phyloP scores from a whole-genome alignment of 2,113 vertebrate species.

The Dunckerocampus dactyliophorus region DNA sequence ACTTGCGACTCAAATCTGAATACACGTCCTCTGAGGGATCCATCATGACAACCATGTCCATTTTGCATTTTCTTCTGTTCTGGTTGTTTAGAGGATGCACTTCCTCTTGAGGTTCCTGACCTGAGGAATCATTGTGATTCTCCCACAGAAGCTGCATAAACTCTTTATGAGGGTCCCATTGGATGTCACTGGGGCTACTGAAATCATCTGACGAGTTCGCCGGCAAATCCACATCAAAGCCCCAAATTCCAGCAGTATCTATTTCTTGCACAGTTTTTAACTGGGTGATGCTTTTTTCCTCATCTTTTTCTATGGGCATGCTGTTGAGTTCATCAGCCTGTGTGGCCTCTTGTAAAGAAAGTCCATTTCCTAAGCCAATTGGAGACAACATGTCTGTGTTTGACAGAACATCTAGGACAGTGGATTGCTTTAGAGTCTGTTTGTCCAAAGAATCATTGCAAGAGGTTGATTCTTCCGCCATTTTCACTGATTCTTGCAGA shows the following conservation, averaged over 20 bases:
- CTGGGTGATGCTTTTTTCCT: slow-evolving; percentile 86
- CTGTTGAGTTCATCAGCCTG: slow-evolving; percentile 78
- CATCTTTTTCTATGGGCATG: slow-evolving; percentile 77
- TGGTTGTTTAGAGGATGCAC: slow-evolving; percentile 52
- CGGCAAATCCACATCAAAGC: slow-evolving; percentile 78
- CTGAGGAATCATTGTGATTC: slow-evolving; percentile 77
- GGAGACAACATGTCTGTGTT: slow-evolving; percentile 81
- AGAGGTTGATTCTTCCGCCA: slow-evolving; percentile 61
- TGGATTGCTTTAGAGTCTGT: slow-evolving; percentile 58
- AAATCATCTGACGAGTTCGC: slow-evolving; percentile 84
- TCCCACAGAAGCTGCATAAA: slow-evolving; percentile 92
- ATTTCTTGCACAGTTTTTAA: slow-evolving; percentile 83
- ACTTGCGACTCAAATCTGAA: slow-evolving; percentile 75
- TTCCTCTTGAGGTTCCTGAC: slow-evolving; percentile 77
- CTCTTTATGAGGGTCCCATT: slow-evolving; percentile 88
- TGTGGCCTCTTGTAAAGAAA: slow-evolving; percentile 82
- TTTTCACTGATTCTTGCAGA: slow-evolving; percentile 78
- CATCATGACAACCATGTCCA: slow-evolving; percentile 92
- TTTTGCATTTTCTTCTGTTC: slow-evolving; percentile 90
- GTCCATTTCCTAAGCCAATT: slow-evolving; percentile 86
- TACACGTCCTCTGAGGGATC: slow-evolving; percentile 87
- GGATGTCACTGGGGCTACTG: slow-evolving; percentile 75
- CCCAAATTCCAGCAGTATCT: slow-evolving; percentile 77
- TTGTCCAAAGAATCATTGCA: slow-evolving; percentile 57
- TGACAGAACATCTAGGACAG: slow-evolving; percentile 82